A percentile compares a stretch with the other conserved stretches of the same genome.
Evolutionary conservation across 1,140 invertebrate species (phyloP).

Genomic region (Branchinecta lindahli): DNA sequence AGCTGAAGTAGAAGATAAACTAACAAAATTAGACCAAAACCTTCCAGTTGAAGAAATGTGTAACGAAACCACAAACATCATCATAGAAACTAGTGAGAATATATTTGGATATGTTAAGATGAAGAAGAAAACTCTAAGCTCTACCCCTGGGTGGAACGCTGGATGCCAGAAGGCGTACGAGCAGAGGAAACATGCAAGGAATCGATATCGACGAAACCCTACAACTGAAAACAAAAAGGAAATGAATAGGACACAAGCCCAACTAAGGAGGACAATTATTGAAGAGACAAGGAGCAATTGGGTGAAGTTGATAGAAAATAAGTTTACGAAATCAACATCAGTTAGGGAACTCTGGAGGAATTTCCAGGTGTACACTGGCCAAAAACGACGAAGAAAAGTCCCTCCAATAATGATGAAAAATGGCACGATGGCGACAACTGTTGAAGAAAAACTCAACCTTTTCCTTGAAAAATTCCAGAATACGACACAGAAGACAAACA

Average conservation of each 20-base stretch:
- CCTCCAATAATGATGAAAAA: background rate
- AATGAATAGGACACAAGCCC: background rate
- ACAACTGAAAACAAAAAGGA: background rate
- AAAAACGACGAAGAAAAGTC: background rate
- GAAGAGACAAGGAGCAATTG: background rate
- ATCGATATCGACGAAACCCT: background rate
- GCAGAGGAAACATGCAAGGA: background rate
- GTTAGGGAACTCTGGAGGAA: background rate
- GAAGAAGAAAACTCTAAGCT: background rate
- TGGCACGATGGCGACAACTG: background rate
- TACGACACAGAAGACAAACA: too few species aligned
- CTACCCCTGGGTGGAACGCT: background rate
- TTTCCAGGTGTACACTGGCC: background rate
- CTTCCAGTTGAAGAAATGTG: background rate
- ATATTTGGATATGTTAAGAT: background rate
- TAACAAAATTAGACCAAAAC: background rate
- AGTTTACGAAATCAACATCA: background rate
- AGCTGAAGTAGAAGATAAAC: background rate
- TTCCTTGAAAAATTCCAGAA: background rate
- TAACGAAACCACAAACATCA: background rate
- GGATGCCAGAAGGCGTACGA: background rate
- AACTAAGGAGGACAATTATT: background rate
- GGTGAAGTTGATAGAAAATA: background rate
- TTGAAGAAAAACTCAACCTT: background rate
- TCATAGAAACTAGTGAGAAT: background rate